phyloP scores from a whole-genome alignment of 2,113 vertebrate genomes.

The Plotosus lineatus region DNA sequence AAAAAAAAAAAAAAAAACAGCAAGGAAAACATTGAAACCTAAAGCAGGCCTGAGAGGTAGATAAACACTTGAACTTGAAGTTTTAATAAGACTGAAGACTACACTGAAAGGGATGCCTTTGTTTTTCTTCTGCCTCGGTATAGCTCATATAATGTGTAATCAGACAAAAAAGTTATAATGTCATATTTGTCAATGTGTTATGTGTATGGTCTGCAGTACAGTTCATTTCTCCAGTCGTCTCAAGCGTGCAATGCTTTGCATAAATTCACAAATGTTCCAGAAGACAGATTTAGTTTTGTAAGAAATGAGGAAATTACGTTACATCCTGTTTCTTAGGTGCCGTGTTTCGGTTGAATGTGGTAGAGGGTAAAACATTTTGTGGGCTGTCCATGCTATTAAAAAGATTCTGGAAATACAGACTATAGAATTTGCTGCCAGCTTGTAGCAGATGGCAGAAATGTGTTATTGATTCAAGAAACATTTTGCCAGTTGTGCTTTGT shows the following conservation, averaged over 20 bases:
- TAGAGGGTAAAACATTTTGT: conserved; percentile 31
- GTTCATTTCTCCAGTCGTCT: neutral
- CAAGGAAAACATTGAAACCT: neutral
- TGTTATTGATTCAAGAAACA: conserved; percentile 31
- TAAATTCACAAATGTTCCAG: neutral
- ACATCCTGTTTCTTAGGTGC: conserved; percentile 50
- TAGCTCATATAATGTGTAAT: neutral
- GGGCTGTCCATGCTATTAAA: conserved; percentile 53
- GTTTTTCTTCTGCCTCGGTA: neutral
- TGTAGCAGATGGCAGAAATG: conserved; percentile 52
- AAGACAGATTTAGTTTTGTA: conserved; percentile 3
- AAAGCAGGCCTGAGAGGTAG: neutral
- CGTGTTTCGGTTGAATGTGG: conserved; percentile 48
- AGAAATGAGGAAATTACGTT: conserved; percentile 48
- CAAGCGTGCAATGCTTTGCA: neutral
- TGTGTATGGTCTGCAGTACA: neutral
- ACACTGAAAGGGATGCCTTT: neutral
- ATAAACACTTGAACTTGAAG: neutral
- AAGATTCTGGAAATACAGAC: conserved; percentile 53
- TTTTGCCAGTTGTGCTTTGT: conserved; percentile 22
- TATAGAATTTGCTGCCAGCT: conserved; percentile 43
- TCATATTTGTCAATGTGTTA: neutral
- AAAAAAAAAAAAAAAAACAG: conserved; percentile 12
- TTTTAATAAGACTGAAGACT: neutral
- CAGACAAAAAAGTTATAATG: neutral